These are phyloP conservation scores for Melanogrammus aeglefinus DNA, from an alignment of 2,797 vertebrate species.

Conservation along the genomic window DNA sequence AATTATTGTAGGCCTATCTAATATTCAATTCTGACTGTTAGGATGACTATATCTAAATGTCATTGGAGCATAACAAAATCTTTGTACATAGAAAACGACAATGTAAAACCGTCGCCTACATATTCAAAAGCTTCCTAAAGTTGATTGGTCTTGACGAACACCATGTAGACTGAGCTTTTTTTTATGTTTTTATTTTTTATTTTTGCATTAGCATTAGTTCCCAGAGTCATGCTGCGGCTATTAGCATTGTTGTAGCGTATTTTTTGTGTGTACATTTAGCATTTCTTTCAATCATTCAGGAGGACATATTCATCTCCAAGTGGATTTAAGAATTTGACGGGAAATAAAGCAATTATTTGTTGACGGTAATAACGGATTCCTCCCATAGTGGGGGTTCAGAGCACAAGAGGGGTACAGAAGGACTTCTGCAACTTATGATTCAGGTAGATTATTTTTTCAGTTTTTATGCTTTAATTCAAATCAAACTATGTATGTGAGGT, in stretches of 20 bases:
- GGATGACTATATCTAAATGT: background rate
- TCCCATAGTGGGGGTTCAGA: background rate
- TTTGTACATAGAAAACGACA: background rate
- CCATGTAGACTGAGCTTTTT: no score
- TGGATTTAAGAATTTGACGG: background rate
- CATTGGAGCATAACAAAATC: background rate
- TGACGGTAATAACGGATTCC: background rate
- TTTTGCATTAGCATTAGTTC: background rate
- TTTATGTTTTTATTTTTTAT: background rate
- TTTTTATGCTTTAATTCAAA: background rate
- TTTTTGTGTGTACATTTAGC: background rate
- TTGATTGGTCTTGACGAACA: background rate
- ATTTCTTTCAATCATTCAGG: background rate
- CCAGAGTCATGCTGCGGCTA: background rate
- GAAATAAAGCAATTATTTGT: background rate
- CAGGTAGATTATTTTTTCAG: background rate
- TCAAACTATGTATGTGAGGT: background rate
- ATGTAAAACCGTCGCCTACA: background rate
- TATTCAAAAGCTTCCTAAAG: background rate
- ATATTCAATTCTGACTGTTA: background rate
- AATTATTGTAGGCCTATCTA: background rate
- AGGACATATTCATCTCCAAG: background rate
- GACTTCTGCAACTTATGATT: background rate
- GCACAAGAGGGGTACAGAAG: background rate
- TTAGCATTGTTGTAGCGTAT: background rate